Evolutionary conservation across 1,140 invertebrate species (phyloP).

Genomic region (Psilanteris sp.): DNA sequence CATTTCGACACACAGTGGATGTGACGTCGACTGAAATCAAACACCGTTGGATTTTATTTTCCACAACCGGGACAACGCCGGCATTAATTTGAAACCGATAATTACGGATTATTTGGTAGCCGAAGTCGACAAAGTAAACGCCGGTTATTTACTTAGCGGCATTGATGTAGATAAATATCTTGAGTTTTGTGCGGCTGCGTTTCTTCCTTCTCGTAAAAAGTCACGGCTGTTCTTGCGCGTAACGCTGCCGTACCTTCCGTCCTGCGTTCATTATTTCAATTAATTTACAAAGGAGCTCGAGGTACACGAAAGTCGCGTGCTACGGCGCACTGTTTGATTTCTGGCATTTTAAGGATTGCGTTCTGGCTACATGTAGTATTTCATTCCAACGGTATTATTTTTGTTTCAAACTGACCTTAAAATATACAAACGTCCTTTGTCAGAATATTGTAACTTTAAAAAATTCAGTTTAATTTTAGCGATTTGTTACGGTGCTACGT

Average conservation of each 20-base stretch:
- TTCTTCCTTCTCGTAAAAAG: slow-evolving; percentile 46
- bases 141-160: slow-evolving; percentile 20
- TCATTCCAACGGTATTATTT: background rate
- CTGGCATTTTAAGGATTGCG: slow-evolving; percentile 7
- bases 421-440: too few species aligned
- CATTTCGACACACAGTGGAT: too few species aligned
- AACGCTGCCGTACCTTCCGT: slow-evolving; percentile 20
- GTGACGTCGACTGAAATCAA: too few species aligned
- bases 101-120: too few species aligned
- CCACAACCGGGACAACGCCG: too few species aligned
- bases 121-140: slow-evolving; percentile 25
- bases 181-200: slow-evolving; percentile 21
- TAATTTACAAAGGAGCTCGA: slow-evolving; percentile 43
- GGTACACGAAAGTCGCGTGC: slow-evolving; percentile 43
- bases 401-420: too few species aligned
- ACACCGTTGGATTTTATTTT: too few species aligned
- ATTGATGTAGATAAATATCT: slow-evolving; percentile 44
- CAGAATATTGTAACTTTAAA: too few species aligned
- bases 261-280: slow-evolving; percentile 41
- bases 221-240: slow-evolving; percentile 28
- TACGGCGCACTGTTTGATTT: slow-evolving; percentile 23
- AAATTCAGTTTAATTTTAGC: too few species aligned
- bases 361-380: slow-evolving; percentile 15
- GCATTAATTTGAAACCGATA: too few species aligned
- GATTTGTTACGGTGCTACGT: too few species aligned